Conservation (phyloP, 1,140 invertebrate species). For the Listronotus oregonensis region DNA sequence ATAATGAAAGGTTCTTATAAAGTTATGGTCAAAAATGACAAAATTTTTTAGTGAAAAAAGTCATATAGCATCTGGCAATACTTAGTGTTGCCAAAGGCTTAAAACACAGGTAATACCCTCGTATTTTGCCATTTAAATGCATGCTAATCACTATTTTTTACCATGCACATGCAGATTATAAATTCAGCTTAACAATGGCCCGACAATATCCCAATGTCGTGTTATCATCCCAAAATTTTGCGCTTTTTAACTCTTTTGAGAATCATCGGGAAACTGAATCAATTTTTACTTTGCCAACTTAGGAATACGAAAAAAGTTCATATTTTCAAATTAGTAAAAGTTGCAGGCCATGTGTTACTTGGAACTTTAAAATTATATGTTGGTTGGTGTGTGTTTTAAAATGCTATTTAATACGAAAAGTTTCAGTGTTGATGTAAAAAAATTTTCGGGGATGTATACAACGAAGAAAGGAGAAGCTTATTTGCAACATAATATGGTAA, state of each 20-base stretch:
- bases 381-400: conserved; percentile 28
- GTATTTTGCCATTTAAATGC: too few species aligned
- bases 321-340: conserved; percentile 33
- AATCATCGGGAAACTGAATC: conserved; percentile 46
- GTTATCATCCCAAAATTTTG: conserved; percentile 43
- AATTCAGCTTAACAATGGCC: conserved; percentile 9
- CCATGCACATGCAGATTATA: conserved; percentile 6
- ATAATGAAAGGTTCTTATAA: too few species aligned
- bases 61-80: too few species aligned
- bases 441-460: conserved; percentile 1
- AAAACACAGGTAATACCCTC: too few species aligned
- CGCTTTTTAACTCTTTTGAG: conserved; percentile 45
- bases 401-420: conserved; percentile 22
- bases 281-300: conserved; percentile 41
- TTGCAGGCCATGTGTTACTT: conserved; percentile 34
- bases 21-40: too few species aligned
- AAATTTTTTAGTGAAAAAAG: too few species aligned
- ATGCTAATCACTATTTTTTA: not conserved
- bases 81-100: too few species aligned
- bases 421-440: conserved; percentile 20
- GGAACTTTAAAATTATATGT: conserved; percentile 36
- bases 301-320: conserved; percentile 32
- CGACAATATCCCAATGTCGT: conserved; percentile 1
- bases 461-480: too few species aligned
- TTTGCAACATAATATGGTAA: too few species aligned